phyloP scores from a whole-genome alignment of 2,797 vertebrate genomes.

The Muraenolepis orangiensis region DNA sequence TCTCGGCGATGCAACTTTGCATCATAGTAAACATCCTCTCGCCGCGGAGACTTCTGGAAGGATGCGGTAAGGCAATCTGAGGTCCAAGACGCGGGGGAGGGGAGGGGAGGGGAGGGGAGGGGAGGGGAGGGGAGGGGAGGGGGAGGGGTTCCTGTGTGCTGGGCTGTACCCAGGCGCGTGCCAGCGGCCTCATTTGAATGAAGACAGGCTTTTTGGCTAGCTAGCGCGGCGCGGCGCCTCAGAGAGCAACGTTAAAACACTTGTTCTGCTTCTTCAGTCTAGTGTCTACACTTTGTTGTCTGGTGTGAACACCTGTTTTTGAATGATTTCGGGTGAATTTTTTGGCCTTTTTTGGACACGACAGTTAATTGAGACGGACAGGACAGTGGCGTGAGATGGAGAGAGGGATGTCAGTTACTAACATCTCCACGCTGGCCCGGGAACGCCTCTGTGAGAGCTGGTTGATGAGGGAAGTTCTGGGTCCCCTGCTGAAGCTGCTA shows the following conservation, averaged over 20 bases:
- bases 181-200: conserved; percentile 61
- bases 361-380: not conserved
- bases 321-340: not conserved
- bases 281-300: conserved; percentile 80
- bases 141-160: conserved; percentile 62
- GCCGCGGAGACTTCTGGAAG: conserved; percentile 62
- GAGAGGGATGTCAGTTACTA: no score
- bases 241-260: conserved; percentile 37
- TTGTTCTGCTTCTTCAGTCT: conserved; percentile 71
- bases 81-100: conserved; percentile 57
- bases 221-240: not conserved
- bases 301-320: conserved; percentile 52
- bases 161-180: conserved; percentile 53
- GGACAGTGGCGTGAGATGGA: not conserved
- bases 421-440: no score
- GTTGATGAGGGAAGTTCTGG: no score
- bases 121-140: not conserved
- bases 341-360: not conserved
- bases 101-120: conserved; percentile 20
- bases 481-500: no score
- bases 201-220: conserved; percentile 63
- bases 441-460: no score
- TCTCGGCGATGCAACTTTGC: conserved; percentile 61
- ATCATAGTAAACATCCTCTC: conserved; percentile 73
- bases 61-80: conserved; percentile 68